These are phyloP conservation scores for Urechis unicinctus DNA, from an alignment of 2,888 invertebrate species.

Conservation along the genomic window DNA sequence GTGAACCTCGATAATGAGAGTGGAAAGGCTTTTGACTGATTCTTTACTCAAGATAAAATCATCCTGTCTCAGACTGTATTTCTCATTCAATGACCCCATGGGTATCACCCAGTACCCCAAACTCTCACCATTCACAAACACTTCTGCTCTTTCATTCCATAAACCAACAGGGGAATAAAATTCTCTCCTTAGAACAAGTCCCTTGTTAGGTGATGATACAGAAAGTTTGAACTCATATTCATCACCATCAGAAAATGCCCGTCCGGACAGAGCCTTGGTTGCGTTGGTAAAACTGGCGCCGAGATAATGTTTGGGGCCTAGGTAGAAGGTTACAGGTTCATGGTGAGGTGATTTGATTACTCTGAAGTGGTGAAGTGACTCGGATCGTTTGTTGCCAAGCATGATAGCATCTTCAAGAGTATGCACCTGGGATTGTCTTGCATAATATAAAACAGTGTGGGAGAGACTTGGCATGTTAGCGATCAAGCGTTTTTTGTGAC, in stretches of 20 bases:
- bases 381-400: conserved; percentile 10
- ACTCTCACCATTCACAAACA: conserved; percentile 11
- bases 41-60: conserved; percentile 6
- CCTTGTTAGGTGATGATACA: not conserved
- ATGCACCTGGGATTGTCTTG: not conserved
- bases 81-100: conserved; percentile 16
- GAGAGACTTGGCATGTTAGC: conserved; percentile 5
- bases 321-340: not conserved
- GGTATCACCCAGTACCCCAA: conserved; percentile 15
- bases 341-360: not conserved
- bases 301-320: conserved; percentile 8
- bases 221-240: conserved; percentile 7
- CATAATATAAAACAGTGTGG: conserved; percentile 19
- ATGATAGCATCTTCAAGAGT: conserved; percentile 6
- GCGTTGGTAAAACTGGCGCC: conserved; percentile 8
- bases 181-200: conserved; percentile 12
- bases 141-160: conserved; percentile 17
- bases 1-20: not conserved
- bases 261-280: conserved; percentile 2
- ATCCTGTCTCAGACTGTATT: conserved; percentile 16
- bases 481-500: conserved; percentile 2
- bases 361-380: conserved; percentile 8
- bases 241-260: conserved; percentile 8
- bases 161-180: conserved; percentile 9
- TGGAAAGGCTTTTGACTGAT: too few relatives aligned